Evolutionary conservation across 2,797 vertebrate species (phyloP), one percentile per base, ranked within the genome.

Genomic region (Sebastes goodei): DNA sequence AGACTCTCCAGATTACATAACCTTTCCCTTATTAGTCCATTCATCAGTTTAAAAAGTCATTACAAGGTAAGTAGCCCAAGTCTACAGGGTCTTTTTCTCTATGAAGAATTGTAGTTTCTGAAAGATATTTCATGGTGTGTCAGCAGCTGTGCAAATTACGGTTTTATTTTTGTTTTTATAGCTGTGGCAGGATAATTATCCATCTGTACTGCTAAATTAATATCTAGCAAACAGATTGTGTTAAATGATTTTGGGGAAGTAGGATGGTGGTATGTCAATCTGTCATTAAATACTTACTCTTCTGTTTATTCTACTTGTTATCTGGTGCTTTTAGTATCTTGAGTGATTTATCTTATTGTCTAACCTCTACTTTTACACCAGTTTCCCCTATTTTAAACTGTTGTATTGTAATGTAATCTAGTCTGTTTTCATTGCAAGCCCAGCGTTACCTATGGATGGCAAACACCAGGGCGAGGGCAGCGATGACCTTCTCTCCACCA

Each of bases 401-500:
- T 23, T 35, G 29, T 49, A 21, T 2, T 70, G 14, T 27, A 46
- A 61, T 53, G 52, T n/a, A 53, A 53, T 53, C 17, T 20, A 2
- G 42, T 33, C 10, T 64, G 27, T n/a, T 12, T 53, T 53, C 14
- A 14, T 1, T 38, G 11, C 21, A n/a, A 29, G 10, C 14, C 2
- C 23, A 30, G 52, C 33, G 14, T 67, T 79, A 99, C 98, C 98
- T 99, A 94, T 99, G 97, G 74, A 99, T 93, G 11, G 98, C 97
- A 27, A 99, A 98, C 62, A 99, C 71, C 32, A 99, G 95, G 4
- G 98, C 97, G 80, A 99, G 89, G 3, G 98, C 97, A 1, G 99
- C 99, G 53, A 99, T 95, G 7, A 97, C 95, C 81, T 97, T 99
- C 68, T 99, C 99, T 81, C 99, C 99, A 60, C 98, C 99, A 0